Conservation (phyloP, 2,797 vertebrate species). For the Lepidocolaptes lacrymiger region DNA sequence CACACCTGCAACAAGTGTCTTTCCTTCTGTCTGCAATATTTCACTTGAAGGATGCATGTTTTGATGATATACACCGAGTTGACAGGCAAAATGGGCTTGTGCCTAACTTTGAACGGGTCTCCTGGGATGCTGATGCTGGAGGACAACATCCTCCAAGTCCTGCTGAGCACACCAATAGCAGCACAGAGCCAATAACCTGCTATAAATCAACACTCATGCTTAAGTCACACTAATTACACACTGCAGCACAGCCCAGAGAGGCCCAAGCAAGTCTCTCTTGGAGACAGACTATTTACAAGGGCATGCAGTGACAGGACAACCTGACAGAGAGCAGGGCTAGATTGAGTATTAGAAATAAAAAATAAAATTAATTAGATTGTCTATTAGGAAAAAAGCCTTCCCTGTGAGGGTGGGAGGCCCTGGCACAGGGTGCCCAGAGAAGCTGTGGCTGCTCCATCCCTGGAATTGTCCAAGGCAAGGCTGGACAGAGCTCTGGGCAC, state of each 20-base stretch:
- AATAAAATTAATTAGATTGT: too few relatives aligned
- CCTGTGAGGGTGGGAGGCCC: not conserved
- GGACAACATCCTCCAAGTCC: not conserved
- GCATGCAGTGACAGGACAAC: not conserved
- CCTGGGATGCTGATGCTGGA: not conserved
- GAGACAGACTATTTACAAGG: not conserved
- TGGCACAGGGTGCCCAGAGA: not conserved
- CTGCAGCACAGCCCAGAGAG: rapidly evolving
- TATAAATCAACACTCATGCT: not conserved
- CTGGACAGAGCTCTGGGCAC: not conserved
- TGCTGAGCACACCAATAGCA: not conserved
- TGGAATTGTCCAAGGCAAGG: not conserved
- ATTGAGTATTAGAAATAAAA: too few relatives aligned
- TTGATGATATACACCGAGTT: not conserved
- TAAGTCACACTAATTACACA: not conserved
- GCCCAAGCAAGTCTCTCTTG: not conserved
- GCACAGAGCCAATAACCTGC: not conserved
- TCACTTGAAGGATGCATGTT: not conserved
- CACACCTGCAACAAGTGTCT: not conserved
- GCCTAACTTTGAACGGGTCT: rapidly evolving
- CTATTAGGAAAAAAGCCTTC: not conserved
- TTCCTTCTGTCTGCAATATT: not conserved
- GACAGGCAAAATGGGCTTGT: not conserved
- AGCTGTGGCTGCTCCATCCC: not conserved
- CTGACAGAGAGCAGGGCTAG: not conserved